Conservation (phyloP, 1,140 invertebrate genomes). For the Trichogramma pretiosum region DNA sequence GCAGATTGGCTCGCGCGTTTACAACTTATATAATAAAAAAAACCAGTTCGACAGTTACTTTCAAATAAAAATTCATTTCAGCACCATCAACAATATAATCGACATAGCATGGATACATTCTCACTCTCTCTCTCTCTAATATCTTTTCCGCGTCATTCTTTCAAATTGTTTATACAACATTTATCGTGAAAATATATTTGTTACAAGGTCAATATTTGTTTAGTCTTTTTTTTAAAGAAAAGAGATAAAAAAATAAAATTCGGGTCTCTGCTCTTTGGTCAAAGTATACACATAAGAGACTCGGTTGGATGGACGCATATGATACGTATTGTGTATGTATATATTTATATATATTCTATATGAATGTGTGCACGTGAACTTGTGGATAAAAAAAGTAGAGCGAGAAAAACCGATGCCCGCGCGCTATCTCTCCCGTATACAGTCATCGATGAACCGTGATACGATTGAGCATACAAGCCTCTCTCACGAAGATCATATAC, state of each 20-base stretch:
- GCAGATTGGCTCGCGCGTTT: no score
- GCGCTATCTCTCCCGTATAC: no score
- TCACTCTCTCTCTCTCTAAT: no score
- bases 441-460: conserved; percentile 16
- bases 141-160: neutral
- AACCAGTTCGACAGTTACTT: no score
- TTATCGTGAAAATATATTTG: conserved; percentile 2
- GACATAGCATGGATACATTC: no score
- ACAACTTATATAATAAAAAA: no score
- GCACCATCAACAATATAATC: no score
- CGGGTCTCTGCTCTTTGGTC: neutral
- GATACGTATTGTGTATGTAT: no score
- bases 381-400: conserved; percentile 15
- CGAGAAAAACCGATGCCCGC: conserved; percentile 19
- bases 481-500: neutral
- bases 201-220: conserved; percentile 7
- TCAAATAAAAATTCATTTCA: no score
- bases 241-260: conserved; percentile 11
- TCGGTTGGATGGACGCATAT: no score
- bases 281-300: conserved; percentile 3
- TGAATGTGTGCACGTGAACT: no score
- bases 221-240: neutral
- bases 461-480: conserved; percentile 13
- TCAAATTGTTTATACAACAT: neutral
- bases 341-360: no score